phyloP scores from a whole-genome alignment of 2,888 invertebrate species.

The Marronus borbonicus region DNA sequence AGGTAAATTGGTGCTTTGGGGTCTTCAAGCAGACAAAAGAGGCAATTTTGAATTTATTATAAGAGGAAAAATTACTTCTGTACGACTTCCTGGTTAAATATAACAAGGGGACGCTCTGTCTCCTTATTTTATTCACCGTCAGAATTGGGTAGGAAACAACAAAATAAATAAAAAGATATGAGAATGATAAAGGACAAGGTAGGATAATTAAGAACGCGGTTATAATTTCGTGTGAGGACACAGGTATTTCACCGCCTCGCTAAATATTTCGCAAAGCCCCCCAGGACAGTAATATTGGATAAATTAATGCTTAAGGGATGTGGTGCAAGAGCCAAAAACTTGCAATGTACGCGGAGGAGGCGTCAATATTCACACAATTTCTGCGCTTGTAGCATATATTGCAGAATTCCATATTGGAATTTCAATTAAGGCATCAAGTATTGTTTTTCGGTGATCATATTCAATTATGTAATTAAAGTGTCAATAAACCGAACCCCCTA shows the following conservation, averaged over 20 bases:
- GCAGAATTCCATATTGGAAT: slow-evolving; percentile 10
- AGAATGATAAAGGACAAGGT: not conserved
- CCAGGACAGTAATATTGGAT: slow-evolving; percentile 2
- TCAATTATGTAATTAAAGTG: slow-evolving; percentile 42
- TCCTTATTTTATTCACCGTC: not conserved
- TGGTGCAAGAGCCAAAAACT: slow-evolving; percentile 12
- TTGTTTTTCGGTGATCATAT: slow-evolving; percentile 29
- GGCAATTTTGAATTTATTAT: slow-evolving; percentile 23
- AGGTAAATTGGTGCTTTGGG: slow-evolving; percentile 17
- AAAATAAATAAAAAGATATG: slow-evolving; percentile 11
- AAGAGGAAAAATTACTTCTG: slow-evolving; percentile 5
- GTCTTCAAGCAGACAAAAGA: slow-evolving; percentile 19
- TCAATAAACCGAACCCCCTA: slow-evolving; percentile 27
- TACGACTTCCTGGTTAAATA: not conserved
- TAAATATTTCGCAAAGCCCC: slow-evolving; percentile 2
- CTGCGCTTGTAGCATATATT: slow-evolving; percentile 16
- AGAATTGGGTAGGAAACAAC: not conserved
- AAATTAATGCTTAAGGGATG: not conserved
- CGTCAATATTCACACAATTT: slow-evolving; percentile 18
- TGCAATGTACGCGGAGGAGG: slow-evolving; percentile 2
- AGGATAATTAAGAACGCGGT: not conserved
- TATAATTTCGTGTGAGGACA: not conserved
- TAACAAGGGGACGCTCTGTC: not conserved
- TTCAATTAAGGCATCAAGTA: slow-evolving; percentile 24
- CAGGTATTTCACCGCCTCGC: not conserved